Percentiles rank a stretch among this genome's conserved stretches.
Conservation (phyloP, 2,888 invertebrate genomes). For the Tetranychus truncatus region DNA sequence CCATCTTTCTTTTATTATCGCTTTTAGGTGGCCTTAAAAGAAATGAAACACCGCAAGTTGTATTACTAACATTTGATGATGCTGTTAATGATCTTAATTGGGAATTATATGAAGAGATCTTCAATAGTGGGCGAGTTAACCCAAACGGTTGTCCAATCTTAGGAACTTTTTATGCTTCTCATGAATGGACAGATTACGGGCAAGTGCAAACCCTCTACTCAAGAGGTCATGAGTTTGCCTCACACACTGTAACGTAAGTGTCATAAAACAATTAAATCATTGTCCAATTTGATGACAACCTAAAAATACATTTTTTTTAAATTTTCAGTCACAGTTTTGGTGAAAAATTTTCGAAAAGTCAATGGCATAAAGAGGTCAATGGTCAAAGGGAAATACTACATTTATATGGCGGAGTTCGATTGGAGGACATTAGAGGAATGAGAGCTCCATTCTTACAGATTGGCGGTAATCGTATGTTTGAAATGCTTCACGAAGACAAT, state of each 20-base stretch:
- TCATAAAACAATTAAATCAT: neutral
- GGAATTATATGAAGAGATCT: conserved; percentile 56
- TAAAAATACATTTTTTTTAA: too few relatives aligned
- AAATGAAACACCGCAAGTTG: conserved; percentile 73
- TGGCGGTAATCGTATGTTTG: conserved; percentile 91
- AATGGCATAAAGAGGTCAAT: conserved; percentile 84
- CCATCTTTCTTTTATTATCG: neutral
- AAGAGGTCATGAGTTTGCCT: conserved; percentile 88
- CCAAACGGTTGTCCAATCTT: conserved; percentile 38
- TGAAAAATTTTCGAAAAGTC: conserved; percentile 80
- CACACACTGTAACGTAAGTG: conserved; percentile 58
- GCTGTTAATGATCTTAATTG: conserved; percentile 87
- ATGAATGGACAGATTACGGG: conserved; percentile 97
- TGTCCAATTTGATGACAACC: too few relatives aligned
- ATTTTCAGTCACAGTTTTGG: conserved; percentile 67
- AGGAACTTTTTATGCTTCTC: conserved; percentile 92
- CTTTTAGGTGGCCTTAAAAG: conserved; percentile 55
- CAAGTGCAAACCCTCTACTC: conserved; percentile 89
- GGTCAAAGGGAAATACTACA: conserved; percentile 76
- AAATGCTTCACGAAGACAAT: conserved; percentile 84
- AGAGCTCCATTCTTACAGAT: conserved; percentile 78
- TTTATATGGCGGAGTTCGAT: conserved; percentile 64
- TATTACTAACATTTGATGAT: conserved; percentile 78
- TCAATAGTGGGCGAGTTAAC: conserved; percentile 31
- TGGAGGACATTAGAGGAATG: conserved; percentile 85